Evolutionary conservation across 2,888 invertebrate species (phyloP).

Genomic region (Agapostemon virescens): DNA sequence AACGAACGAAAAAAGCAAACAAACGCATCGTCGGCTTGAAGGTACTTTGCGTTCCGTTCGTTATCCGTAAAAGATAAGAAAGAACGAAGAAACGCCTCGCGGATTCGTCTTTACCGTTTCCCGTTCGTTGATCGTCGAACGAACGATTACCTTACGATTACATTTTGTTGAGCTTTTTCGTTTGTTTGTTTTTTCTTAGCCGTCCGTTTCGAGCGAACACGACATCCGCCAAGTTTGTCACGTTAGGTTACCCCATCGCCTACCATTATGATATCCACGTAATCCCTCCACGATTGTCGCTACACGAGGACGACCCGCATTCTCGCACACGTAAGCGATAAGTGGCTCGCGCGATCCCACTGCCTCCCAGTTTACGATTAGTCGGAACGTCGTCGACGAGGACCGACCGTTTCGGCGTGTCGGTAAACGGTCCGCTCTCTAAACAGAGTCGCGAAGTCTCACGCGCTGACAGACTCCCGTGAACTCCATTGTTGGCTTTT

Average conservation of each 20-base stretch:
- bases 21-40: neutral
- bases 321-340: constrained; percentile 10
- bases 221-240: neutral
- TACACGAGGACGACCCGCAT: constrained; percentile 39
- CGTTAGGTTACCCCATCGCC: constrained; percentile 13
- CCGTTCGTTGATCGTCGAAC: neutral
- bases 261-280: constrained; percentile 56
- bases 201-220: neutral
- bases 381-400: neutral
- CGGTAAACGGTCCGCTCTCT: neutral
- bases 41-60: neutral
- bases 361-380: neutral
- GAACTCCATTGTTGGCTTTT: constrained; percentile 43
- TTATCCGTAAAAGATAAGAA: neutral
- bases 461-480: constrained; percentile 25
- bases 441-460: constrained; percentile 20
- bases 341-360: neutral
- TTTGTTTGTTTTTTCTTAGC: too few species aligned
- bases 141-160: neutral
- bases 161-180: neutral
- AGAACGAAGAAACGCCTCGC: neutral
- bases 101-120: neutral
- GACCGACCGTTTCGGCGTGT: neutral
- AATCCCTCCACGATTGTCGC: constrained; percentile 31
- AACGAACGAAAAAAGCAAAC: neutral